phyloP scores from a whole-genome alignment of 1,140 invertebrate species.

The Papilio xuthus region DNA sequence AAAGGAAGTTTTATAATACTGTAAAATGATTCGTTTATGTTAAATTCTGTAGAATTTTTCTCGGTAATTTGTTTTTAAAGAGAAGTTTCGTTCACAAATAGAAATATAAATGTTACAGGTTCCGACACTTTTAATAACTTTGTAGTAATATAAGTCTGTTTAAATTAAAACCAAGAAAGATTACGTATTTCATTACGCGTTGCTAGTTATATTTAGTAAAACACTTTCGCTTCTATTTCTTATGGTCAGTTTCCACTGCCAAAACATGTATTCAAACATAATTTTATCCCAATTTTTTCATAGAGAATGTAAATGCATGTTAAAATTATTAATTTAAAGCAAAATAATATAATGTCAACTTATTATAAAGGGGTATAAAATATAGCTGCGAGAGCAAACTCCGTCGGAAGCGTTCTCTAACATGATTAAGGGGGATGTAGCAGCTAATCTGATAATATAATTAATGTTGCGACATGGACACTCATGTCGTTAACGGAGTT shows the following conservation, averaged over 20 bases:
- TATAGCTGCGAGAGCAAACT: background rate
- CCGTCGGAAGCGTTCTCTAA: constrained; percentile 3
- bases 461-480: constrained; percentile 10
- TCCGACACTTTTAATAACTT: too few relatives aligned
- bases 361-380: background rate
- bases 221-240: too few relatives aligned
- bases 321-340: background rate
- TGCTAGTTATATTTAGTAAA: too few relatives aligned
- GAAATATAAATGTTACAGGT: background rate
- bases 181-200: too few relatives aligned
- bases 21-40: background rate
- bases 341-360: background rate
- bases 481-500: background rate
- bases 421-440: constrained; percentile 8
- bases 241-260: too few relatives aligned
- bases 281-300: background rate
- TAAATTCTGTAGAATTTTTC: background rate
- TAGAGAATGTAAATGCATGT: background rate
- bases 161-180: too few relatives aligned
- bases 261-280: too few relatives aligned
- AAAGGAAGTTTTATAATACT: background rate
- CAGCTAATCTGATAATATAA: constrained; percentile 8
- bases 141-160: too few relatives aligned
- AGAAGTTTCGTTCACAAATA: background rate
- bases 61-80: background rate